Conservation (phyloP, 2,797 vertebrate species). For the Sardinella longiceps region DNA sequence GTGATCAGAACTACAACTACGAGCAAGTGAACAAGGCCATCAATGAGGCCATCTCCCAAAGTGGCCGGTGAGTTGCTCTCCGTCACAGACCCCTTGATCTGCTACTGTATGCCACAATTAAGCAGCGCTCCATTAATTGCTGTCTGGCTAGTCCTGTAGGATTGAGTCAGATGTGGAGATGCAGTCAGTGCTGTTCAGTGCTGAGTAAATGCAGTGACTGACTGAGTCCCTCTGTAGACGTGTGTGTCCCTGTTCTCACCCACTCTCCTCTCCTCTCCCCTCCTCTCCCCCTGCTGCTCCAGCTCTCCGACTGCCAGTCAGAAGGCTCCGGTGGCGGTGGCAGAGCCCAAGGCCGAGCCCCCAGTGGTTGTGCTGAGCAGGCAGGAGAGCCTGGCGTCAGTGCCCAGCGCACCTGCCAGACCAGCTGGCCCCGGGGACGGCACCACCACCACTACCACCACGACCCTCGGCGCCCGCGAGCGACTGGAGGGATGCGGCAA, state of each 20-base stretch:
- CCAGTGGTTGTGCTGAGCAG: slow-evolving; percentile 28
- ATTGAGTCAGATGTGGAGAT: not conserved
- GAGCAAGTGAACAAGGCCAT: slow-evolving; percentile 98
- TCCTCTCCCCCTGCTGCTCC: not conserved
- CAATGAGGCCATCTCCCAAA: slow-evolving; percentile 95
- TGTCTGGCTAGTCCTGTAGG: not conserved
- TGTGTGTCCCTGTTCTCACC: slow-evolving; percentile 32
- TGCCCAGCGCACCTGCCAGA: not conserved
- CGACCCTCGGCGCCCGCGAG: not conserved
- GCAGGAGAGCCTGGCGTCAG: slow-evolving; percentile 39
- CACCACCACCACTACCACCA: no score
- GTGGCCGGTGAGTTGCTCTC: slow-evolving; percentile 80
- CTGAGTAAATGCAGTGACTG: no score
- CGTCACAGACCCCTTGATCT: not conserved
- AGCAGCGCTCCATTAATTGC: not conserved
- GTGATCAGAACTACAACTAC: slow-evolving; percentile 98
- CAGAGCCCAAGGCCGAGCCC: slow-evolving; percentile 60
- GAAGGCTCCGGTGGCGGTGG: slow-evolving; percentile 49
- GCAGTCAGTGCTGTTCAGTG: not conserved
- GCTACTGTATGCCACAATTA: not conserved
- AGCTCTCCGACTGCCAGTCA: slow-evolving; percentile 53
- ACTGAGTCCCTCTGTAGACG: not conserved
- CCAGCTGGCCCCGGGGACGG: slow-evolving; percentile 35
- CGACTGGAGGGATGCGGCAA: slow-evolving; percentile 51
- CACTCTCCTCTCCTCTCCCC: not conserved